phyloP scores from a whole-genome alignment of 2,888 invertebrate genomes.

The Priocnemis perturbator region DNA sequence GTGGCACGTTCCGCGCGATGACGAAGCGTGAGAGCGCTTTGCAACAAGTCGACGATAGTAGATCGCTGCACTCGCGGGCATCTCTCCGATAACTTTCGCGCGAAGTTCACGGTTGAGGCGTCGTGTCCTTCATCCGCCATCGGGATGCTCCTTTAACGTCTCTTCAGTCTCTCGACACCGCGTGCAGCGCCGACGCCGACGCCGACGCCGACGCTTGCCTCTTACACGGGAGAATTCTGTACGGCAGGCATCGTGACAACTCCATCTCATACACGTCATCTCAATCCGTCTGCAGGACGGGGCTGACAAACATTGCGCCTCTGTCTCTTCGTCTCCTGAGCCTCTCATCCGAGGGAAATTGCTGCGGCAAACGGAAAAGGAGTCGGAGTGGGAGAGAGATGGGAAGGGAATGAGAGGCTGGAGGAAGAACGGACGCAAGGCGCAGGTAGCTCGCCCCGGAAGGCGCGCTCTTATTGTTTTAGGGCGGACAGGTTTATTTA shows the following conservation, averaged over 20 bases:
- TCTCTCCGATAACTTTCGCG: too few relatives aligned
- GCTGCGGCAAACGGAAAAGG: slow-evolving; percentile 39
- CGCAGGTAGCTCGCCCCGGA: slow-evolving; percentile 53
- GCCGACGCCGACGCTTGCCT: too few relatives aligned
- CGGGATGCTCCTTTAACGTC: too few relatives aligned
- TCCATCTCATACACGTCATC: slow-evolving; percentile 64
- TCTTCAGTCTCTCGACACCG: too few relatives aligned
- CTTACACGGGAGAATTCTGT: not conserved
- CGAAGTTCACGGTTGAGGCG: too few relatives aligned
- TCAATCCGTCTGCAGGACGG: slow-evolving; percentile 63
- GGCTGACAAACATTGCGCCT: slow-evolving; percentile 65
- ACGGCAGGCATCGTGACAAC: slow-evolving; percentile 50
- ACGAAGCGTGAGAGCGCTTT: too few relatives aligned
- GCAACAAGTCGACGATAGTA: too few relatives aligned
- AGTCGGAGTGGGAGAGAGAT: slow-evolving; percentile 26
- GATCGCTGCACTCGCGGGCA: too few relatives aligned
- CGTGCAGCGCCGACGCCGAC: too few relatives aligned
- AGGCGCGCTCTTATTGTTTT: slow-evolving; percentile 67
- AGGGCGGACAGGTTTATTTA: slow-evolving; percentile 72
- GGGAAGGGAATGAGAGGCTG: slow-evolving; percentile 30
- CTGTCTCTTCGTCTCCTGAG: slow-evolving; percentile 32
- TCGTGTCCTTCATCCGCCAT: too few relatives aligned
- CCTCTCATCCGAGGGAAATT: slow-evolving; percentile 50
- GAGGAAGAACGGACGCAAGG: slow-evolving; percentile 16
- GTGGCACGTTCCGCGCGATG: too few relatives aligned